Evolutionary conservation across 2,797 vertebrate species (phyloP).

Genomic region (Crocodylus rhombifer): DNA sequence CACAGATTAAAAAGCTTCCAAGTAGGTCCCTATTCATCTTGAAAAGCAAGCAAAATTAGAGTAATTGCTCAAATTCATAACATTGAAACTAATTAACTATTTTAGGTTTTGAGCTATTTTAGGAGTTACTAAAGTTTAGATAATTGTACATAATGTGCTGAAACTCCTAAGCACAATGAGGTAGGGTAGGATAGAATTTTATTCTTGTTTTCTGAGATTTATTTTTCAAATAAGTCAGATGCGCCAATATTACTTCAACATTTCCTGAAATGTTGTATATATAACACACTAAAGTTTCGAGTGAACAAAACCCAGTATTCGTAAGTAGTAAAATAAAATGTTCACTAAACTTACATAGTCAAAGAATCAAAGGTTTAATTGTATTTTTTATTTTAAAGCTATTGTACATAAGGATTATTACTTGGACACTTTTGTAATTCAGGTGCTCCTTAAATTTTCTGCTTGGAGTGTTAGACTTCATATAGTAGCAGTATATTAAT

Average conservation of each 20-base stretch:
- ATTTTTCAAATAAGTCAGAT: background rate
- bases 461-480: background rate
- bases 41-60: background rate
- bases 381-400: background rate
- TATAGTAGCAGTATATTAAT: background rate
- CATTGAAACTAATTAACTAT: background rate
- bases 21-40: background rate
- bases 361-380: background rate
- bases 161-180: background rate
- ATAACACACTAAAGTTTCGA: background rate
- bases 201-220: background rate
- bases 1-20: background rate
- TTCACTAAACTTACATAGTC: background rate
- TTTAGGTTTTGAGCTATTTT: background rate
- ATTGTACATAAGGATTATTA: background rate
- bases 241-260: background rate
- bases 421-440: no score
- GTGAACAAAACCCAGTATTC: background rate
- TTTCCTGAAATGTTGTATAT: background rate
- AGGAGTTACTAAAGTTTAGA: background rate
- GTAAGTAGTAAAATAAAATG: background rate
- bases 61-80: background rate
- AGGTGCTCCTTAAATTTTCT: no score
- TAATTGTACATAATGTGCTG: fast-evolving
- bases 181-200: background rate